Evolutionary conservation across 2,888 invertebrate genomes (phyloP), one percentile per base, ranked within the genome.

Genomic region (Holacanthella duospinosa): DNA sequence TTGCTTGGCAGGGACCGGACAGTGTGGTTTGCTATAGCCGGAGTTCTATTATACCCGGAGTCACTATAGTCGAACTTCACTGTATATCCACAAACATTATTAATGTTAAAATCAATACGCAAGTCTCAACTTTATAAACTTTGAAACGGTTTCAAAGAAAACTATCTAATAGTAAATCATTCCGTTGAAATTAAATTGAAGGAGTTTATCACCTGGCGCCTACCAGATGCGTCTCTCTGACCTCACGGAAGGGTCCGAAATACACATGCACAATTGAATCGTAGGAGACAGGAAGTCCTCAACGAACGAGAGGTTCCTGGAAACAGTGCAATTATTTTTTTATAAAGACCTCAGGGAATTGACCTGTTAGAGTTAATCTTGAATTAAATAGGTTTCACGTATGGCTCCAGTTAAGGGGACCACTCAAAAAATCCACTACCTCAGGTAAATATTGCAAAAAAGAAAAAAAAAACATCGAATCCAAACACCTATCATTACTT

Each of bases 361-460:
- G 48, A 48, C 48, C 48, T 48, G 48, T 48, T 48, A 48, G n/a
- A n/a, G n/a, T n/a, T n/a, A 48, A 21, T 36, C 36, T 36, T 9
- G 16, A 36, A 16, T 36, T 48, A 48, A 48, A 48, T 48, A 48
- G 12, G 48, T n/a, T n/a, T 48, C 48, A 48, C 48, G 48, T 48
- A 21, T 48, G 48, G 48, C 48, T 48, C 48, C 48, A 48, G 48
- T 21, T 4, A 21, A 48, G 4, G 48, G 4, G 16, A 6, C 6
- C 36, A 16, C 36, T 12, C 36, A 6, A 36, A 16, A n/a, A n/a
- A n/a, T n/a, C n/a, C 16, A 36, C 36, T 16, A 48, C 48, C 48
- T 48, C 16, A 21, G 48, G 48, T 4, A 21, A 21, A 4, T 9
- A 48, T n/a, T 4, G 12, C 12, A 16, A 21, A 48, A n/a, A 9